phyloP scores from a whole-genome alignment of 2,113 vertebrate genomes.

The Cacatua alba region DNA sequence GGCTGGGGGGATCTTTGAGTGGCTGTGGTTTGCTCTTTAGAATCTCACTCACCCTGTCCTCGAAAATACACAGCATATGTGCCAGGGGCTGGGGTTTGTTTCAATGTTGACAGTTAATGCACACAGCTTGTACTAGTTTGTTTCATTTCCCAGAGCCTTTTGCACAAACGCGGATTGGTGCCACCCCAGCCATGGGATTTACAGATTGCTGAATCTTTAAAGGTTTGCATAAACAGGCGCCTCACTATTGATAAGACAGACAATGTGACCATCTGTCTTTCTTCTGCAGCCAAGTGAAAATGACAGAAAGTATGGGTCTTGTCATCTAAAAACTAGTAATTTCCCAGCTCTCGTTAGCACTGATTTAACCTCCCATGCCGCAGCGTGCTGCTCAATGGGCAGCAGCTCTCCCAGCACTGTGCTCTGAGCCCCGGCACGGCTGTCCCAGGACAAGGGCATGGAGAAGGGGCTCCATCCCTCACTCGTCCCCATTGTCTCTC shows the following conservation, averaged over 20 bases:
- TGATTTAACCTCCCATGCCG: neutral
- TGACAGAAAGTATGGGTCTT: neutral
- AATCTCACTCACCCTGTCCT: neutral
- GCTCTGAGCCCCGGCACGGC: neutral
- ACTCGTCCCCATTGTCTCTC: neutral
- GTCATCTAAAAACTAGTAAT: neutral
- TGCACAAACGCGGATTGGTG: neutral
- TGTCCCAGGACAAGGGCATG: neutral
- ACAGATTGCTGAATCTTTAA: constrained; percentile 3
- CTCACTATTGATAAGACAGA: constrained; percentile 30
- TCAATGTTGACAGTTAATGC: constrained; percentile 14
- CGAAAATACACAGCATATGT: neutral
- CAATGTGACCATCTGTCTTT: constrained; percentile 17
- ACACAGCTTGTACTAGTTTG: constrained; percentile 34
- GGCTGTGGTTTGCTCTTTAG: neutral
- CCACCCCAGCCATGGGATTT: constrained; percentile 17
- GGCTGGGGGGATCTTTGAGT: neutral
- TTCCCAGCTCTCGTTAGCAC: neutral
- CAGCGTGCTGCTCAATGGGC: neutral
- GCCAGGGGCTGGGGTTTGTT: neutral
- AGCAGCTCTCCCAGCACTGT: neutral
- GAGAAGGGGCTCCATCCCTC: neutral
- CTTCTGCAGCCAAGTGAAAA: constrained; percentile 32
- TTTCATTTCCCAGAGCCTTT: neutral
- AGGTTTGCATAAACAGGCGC: constrained; percentile 3